Evolutionary conservation across 2,797 vertebrate species (phyloP).

Genomic region (Margarornis squamiger): DNA sequence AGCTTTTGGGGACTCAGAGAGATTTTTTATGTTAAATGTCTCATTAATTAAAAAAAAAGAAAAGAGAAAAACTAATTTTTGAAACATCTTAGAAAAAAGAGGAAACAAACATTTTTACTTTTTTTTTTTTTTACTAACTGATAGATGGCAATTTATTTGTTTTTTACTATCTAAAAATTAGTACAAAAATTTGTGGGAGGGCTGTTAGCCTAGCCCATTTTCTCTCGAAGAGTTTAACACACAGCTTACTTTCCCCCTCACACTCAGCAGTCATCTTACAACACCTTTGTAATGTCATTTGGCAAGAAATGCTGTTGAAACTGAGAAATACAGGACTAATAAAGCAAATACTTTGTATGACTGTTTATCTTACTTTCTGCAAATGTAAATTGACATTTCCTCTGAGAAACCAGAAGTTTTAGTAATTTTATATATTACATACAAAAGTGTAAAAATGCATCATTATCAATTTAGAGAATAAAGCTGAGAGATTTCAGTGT

Average conservation of each 20-base stretch:
- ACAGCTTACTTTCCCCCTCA: background rate
- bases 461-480: background rate
- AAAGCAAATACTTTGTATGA: background rate
- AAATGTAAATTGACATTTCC: background rate
- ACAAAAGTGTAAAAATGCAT: background rate
- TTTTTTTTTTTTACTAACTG: background rate
- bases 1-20: rapidly evolving
- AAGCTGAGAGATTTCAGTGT: background rate
- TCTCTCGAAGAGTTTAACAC: background rate
- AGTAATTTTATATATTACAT: background rate
- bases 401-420: background rate
- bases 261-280: background rate
- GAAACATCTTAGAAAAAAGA: background rate
- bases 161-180: background rate
- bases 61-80: background rate
- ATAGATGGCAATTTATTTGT: background rate
- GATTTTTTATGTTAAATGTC: background rate
- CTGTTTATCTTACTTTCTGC: background rate
- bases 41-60: background rate
- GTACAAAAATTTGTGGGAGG: background rate
- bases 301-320: background rate
- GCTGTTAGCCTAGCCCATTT: background rate
- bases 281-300: background rate
- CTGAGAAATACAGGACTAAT: background rate
- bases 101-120: background rate